Conservation (phyloP, 2,888 invertebrate genomes). For the Clanis bilineata region DNA sequence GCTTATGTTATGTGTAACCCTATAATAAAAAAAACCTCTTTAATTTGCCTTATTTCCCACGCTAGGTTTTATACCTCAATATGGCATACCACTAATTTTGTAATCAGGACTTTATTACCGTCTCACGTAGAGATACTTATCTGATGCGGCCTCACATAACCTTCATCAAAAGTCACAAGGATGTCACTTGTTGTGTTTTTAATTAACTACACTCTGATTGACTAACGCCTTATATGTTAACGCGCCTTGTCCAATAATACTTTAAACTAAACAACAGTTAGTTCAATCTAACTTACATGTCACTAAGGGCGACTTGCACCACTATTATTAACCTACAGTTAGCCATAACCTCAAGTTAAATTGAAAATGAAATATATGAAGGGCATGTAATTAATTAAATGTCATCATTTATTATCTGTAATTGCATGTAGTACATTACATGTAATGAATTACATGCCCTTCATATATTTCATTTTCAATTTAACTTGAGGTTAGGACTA, state of each 20-base stretch:
- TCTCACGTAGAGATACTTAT: constrained; percentile 15
- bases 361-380: no score
- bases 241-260: background rate
- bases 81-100: background rate
- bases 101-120: constrained; percentile 6
- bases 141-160: constrained; percentile 13
- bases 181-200: constrained; percentile 11
- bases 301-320: background rate
- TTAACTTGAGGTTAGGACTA: no score
- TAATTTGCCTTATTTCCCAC: background rate
- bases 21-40: no score
- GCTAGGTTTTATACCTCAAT: background rate
- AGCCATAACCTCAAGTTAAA: no score
- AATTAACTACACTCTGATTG: background rate
- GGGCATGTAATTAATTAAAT: no score
- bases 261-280: background rate
- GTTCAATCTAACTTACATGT: background rate
- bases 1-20: no score
- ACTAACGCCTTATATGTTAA: background rate
- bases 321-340: no score
- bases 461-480: no score
- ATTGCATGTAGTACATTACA: no score
- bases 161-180: constrained; percentile 13
- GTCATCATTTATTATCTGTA: no score
- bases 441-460: no score